Evolutionary conservation across 2,113 vertebrate species (phyloP).

Genomic region (Orycteropus afer): DNA sequence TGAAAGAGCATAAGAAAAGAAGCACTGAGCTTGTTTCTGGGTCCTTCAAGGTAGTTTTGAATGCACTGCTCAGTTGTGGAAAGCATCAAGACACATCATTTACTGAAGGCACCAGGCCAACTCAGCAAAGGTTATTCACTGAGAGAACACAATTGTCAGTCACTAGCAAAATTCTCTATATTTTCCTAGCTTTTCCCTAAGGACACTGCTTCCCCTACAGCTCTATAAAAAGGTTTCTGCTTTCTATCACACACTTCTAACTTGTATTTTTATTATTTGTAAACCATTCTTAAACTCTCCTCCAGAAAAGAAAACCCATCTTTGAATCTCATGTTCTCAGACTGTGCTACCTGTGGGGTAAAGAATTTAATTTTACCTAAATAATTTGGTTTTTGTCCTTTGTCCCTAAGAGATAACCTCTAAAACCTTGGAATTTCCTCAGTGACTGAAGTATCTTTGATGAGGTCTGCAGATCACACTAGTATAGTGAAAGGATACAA

Average conservation of each 20-base stretch:
- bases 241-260: neutral
- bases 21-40: no score
- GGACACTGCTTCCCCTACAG: neutral
- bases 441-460: neutral
- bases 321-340: neutral
- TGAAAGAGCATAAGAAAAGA: neutral
- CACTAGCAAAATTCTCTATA: neutral
- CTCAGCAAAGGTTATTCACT: neutral
- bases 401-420: neutral
- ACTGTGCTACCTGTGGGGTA: rapidly evolving
- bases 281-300: neutral
- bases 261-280: neutral
- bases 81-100: neutral
- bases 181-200: neutral
- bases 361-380: neutral
- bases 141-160: neutral
- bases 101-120: neutral
- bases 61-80: neutral
- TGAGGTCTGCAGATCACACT: neutral
- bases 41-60: neutral
- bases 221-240: neutral
- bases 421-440: neutral
- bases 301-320: neutral
- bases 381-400: neutral
- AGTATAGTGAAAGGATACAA: no score